Base-by-base conservation (phyloP, 1,140 invertebrate species). In the Bicyclus anynana region DNA sequence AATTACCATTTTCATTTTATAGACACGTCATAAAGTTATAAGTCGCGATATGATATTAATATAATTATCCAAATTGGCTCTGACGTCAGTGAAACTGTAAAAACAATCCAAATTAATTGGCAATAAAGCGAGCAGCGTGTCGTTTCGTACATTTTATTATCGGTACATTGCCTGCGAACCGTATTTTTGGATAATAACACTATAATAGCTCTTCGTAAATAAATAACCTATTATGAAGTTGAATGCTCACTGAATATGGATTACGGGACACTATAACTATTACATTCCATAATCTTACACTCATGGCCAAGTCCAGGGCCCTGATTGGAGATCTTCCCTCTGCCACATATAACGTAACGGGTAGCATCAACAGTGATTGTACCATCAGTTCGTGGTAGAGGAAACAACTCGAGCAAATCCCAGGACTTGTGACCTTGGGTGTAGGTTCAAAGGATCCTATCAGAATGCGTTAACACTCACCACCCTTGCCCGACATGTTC, bases 21-120 rank as follows among this genome's bases (percentile, higher is more conserved):
- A 7, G 27, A 2, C 5, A n/a, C n/a, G n/a, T n/a, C 10, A 7
- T 10, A 10, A 7, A 29, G 10, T 5, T 29, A 10, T 2, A 4
- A 9, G 27, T 29, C 23, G 10, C 27, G 27, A 29, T 29, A 10
- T 29, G 5, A 29, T 29, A 29, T 29, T 29, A 29, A 7, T 29
- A 29, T 29, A 29, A 29, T 29, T 29, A 29, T 7, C 27, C 27
- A 29, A 29, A 29, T 29, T 29, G 27, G 27, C 10, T 29, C 5
- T 29, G 27, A 29, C 4, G 5, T 29, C 5, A 29, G 10, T 29
- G 2, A 14, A 38, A 40, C 37, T 33, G 29, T 33, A 40, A 16
- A 38, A 40, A 40, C 16, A 40, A 40, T 40, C 37, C 37, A 17
- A 40, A 40, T 40, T 40, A 40, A 40, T 40, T 40, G 37, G 13